These are phyloP conservation scores for Pseudomyrmex gracilis DNA, from an alignment of 1,140 invertebrate genomes.

Conservation along the genomic window DNA sequence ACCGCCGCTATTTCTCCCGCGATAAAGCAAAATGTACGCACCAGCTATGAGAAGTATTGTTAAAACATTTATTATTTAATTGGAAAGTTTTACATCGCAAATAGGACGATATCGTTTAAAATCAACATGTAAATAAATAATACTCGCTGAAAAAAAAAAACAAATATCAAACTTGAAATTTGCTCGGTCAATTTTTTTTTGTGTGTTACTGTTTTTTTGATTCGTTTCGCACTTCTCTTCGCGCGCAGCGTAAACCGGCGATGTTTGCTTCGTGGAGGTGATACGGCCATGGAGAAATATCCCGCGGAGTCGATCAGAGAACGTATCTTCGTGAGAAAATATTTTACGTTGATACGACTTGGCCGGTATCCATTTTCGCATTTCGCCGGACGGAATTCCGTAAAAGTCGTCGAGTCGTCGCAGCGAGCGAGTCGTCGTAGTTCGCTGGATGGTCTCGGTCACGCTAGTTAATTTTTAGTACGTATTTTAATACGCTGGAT, in stretches of 20 bases:
- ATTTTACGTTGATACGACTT: constrained; percentile 41
- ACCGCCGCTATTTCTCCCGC: neutral
- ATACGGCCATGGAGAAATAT: constrained; percentile 35
- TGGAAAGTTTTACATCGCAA: neutral
- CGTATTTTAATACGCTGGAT: neutral
- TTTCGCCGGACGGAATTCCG: constrained; percentile 14
- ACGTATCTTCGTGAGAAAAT: constrained; percentile 44
- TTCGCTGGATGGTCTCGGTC: neutral
- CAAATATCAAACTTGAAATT: neutral
- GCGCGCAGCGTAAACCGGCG: constrained; percentile 5
- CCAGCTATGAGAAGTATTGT: neutral
- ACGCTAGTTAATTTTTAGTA: constrained; percentile 27
- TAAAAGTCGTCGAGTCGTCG: constrained; percentile 8
- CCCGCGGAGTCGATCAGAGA: constrained; percentile 33
- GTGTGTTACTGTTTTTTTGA: neutral
- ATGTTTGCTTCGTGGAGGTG: constrained; percentile 31
- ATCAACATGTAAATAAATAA: neutral
- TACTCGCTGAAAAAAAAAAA: neutral
- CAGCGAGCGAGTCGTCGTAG: neutral
- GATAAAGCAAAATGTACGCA: constrained; percentile 18
- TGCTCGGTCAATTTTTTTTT: neutral
- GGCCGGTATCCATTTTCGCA: constrained; percentile 43
- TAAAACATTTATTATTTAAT: constrained; percentile 44
- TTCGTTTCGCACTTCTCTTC: constrained; percentile 4
- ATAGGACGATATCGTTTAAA: neutral